Evolutionary conservation across 2,113 vertebrate genomes (phyloP).

Genomic region (Herpetotheres cachinnans): DNA sequence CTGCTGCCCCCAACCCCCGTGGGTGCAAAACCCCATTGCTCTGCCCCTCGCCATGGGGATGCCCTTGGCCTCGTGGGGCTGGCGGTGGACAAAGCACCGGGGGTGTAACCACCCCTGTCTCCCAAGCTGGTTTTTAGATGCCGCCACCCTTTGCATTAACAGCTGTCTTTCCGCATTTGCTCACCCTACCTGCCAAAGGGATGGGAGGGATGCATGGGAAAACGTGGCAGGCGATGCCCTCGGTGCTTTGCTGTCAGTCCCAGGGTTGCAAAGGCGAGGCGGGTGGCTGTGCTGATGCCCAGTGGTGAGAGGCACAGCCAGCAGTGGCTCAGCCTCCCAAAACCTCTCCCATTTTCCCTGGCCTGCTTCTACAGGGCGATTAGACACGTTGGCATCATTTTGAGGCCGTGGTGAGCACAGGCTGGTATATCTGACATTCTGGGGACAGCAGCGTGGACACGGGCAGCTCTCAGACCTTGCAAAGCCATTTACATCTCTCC

Average conservation of each 20-base stretch:
- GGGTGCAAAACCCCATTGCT: not conserved
- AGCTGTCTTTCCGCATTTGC: not conserved
- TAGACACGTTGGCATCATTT: not conserved
- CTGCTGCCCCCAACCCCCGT: not conserved
- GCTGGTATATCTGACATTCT: not conserved
- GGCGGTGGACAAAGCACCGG: not conserved
- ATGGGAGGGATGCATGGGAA: not conserved
- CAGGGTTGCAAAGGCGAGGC: not conserved
- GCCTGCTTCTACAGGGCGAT: not conserved
- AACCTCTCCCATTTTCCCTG: not conserved
- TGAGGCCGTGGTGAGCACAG: fast-evolving
- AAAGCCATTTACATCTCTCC: fast-evolving
- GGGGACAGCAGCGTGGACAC: fast-evolving
- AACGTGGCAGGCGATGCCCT: not conserved
- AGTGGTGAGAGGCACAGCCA: not conserved
- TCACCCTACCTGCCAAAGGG: not conserved
- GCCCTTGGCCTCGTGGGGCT: no score
- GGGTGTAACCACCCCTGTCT: not conserved
- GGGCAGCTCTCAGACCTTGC: not conserved
- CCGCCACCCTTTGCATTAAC: not conserved
- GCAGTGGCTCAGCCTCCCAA: not conserved
- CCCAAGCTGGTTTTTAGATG: not conserved
- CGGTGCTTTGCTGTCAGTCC: not conserved
- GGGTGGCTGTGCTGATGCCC: not conserved
- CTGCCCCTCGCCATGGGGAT: not conserved